phyloP scores from a whole-genome alignment of 1,140 invertebrate genomes.

The Gryllus bimaculatus region DNA sequence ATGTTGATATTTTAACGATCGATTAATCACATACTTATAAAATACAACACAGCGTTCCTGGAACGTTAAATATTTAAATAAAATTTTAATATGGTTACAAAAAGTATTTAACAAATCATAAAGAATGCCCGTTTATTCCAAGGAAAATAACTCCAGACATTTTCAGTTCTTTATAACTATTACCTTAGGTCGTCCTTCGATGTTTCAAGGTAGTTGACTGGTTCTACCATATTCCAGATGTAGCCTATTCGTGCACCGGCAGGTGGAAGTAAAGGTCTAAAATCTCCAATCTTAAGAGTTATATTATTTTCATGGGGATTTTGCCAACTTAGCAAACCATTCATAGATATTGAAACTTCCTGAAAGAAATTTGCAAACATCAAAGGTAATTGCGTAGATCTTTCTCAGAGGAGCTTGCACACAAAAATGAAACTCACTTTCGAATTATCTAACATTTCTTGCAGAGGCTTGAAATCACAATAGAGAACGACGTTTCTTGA shows the following conservation, averaged over 20 bases:
- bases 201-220: not conserved
- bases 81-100: not conserved
- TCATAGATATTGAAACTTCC: not conserved
- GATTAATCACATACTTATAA: no score
- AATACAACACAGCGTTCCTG: no score
- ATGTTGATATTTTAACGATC: no score
- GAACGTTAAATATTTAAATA: no score
- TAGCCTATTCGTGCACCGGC: not conserved
- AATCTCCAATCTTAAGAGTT: not conserved
- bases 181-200: not conserved
- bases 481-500: not conserved
- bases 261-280: not conserved
- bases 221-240: not conserved
- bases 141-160: not conserved
- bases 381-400: no score
- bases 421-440: no score
- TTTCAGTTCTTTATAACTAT: not conserved
- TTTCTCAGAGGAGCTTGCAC: no score
- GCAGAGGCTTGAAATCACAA: not conserved
- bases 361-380: not conserved
- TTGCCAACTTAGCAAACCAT: not conserved
- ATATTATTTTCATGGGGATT: not conserved
- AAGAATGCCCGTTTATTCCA: not conserved
- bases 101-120: not conserved
- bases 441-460: no score